phyloP scores from a whole-genome alignment of 2,888 invertebrate genomes.

The Diogma glabrata region DNA sequence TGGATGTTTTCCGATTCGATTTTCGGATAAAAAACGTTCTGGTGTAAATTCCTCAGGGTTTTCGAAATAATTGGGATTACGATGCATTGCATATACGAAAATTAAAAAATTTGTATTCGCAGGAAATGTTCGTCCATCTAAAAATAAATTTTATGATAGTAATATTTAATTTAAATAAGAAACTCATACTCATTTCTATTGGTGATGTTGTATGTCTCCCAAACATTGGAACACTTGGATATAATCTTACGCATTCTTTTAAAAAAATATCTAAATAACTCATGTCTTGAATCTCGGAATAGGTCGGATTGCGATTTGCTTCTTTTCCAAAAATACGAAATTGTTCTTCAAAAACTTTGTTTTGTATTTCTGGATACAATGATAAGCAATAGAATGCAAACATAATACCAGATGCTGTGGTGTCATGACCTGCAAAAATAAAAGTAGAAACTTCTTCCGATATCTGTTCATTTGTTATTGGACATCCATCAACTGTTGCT shows the following conservation, averaged over 20 bases:
- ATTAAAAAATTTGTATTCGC: slow-evolving; percentile 24
- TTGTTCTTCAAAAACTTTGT: slow-evolving; percentile 41
- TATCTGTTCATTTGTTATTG: slow-evolving; percentile 26
- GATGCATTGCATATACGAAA: slow-evolving; percentile 10
- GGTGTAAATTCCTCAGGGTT: slow-evolving; percentile 35
- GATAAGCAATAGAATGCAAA: slow-evolving; percentile 42
- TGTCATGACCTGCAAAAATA: slow-evolving; percentile 44
- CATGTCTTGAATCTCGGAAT: slow-evolving; percentile 29
- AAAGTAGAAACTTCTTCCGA: slow-evolving; percentile 34
- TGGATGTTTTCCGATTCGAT: slow-evolving; percentile 32
- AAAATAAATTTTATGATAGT: background rate
- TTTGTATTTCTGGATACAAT: slow-evolving; percentile 39
- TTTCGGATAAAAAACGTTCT: slow-evolving; percentile 39
- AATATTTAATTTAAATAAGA: background rate
- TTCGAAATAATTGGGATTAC: slow-evolving; percentile 23
- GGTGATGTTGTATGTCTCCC: slow-evolving; percentile 25
- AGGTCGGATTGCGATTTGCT: slow-evolving; percentile 25
- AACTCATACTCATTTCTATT: slow-evolving; percentile 26
- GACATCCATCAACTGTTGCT: slow-evolving; percentile 25
- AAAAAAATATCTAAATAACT: slow-evolving; percentile 31
- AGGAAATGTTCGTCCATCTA: slow-evolving; percentile 30
- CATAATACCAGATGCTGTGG: slow-evolving; percentile 44
- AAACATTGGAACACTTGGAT: slow-evolving; percentile 32
- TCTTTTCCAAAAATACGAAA: slow-evolving; percentile 35
- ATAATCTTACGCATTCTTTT: slow-evolving; percentile 29